Evolutionary conservation across 2,888 invertebrate genomes (phyloP).

Genomic region (Cremastinae sp.): DNA sequence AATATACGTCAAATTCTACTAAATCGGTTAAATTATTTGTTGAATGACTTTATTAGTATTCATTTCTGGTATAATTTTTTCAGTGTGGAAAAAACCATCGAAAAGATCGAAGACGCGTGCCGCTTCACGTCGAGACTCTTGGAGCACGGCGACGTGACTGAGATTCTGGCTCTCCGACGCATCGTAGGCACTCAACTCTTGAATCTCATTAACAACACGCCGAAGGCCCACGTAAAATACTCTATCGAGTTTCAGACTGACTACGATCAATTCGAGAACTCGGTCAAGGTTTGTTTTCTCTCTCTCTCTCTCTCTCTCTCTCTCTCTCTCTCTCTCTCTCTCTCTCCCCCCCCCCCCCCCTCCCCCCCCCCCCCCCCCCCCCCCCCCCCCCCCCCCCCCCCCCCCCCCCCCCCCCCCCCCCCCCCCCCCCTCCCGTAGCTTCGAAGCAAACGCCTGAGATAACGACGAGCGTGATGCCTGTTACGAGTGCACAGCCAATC

Average conservation of each 20-base stretch:
- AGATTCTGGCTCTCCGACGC: slow-evolving; percentile 91
- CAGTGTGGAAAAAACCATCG: slow-evolving; percentile 90
- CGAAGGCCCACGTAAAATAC: slow-evolving; percentile 90
- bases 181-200: slow-evolving; percentile 89
- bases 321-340: not conserved
- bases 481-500: slow-evolving; percentile 80
- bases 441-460: slow-evolving; percentile 78
- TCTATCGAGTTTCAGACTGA: slow-evolving; percentile 92
- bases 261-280: slow-evolving; percentile 88
- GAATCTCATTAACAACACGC: slow-evolving; percentile 89
- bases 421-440: too few species aligned
- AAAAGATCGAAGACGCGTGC: slow-evolving; percentile 92
- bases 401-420: too few species aligned
- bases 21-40: too few species aligned
- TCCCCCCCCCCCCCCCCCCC: too few species aligned
- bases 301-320: not conserved
- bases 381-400: too few species aligned
- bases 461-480: slow-evolving; percentile 77
- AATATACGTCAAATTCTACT: too few species aligned
- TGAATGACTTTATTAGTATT: too few species aligned
- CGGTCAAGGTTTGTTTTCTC: slow-evolving; percentile 81
- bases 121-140: slow-evolving; percentile 91
- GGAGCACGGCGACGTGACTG: slow-evolving; percentile 91
- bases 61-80: slow-evolving; percentile 2
- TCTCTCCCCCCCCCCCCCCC: not conserved